Evolutionary conservation across 1,140 invertebrate species (phyloP).

Genomic region (Palaemon carinicauda): DNA sequence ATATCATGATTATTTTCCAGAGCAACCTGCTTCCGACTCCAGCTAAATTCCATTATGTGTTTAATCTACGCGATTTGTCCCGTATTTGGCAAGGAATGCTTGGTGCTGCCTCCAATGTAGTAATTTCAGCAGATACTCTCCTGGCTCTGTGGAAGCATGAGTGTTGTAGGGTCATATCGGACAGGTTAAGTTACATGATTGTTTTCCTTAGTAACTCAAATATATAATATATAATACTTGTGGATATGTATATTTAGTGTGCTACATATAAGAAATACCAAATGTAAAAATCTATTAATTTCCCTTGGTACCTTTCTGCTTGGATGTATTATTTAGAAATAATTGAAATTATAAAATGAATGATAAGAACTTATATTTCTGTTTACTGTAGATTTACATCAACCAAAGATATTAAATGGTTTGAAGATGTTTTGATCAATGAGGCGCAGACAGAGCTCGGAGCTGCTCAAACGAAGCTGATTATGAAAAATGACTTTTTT

Average conservation of each 20-base stretch:
- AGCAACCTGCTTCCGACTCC: slow-evolving; percentile 87
- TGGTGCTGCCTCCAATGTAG: slow-evolving; percentile 85
- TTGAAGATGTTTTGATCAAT: slow-evolving; percentile 74
- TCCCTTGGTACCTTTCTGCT: not conserved
- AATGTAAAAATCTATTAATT: not conserved
- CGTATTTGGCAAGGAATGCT: slow-evolving; percentile 98
- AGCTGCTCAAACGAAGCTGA: slow-evolving; percentile 74
- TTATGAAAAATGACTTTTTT: slow-evolving; percentile 79
- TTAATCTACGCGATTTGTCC: slow-evolving; percentile 92
- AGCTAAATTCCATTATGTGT: slow-evolving; percentile 97
- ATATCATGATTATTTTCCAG: slow-evolving; percentile 61
- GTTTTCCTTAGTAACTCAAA: not conserved
- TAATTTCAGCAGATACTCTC: slow-evolving; percentile 80
- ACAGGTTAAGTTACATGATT: slow-evolving; percentile 69
- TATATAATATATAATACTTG: not conserved
- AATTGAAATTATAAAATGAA: not conserved
- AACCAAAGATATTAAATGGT: slow-evolving; percentile 82
- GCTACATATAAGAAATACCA: not conserved
- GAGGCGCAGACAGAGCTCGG: slow-evolving; percentile 76
- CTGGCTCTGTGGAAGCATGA: slow-evolving; percentile 96
- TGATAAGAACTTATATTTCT: not conserved
- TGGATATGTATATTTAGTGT: not conserved
- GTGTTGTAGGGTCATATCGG: slow-evolving; percentile 89
- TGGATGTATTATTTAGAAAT: too few relatives aligned
- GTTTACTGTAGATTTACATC: slow-evolving; percentile 72